These are phyloP conservation scores for Drosophila neocordata DNA, from an alignment of 1,140 invertebrate species.

Conservation along the genomic window DNA sequence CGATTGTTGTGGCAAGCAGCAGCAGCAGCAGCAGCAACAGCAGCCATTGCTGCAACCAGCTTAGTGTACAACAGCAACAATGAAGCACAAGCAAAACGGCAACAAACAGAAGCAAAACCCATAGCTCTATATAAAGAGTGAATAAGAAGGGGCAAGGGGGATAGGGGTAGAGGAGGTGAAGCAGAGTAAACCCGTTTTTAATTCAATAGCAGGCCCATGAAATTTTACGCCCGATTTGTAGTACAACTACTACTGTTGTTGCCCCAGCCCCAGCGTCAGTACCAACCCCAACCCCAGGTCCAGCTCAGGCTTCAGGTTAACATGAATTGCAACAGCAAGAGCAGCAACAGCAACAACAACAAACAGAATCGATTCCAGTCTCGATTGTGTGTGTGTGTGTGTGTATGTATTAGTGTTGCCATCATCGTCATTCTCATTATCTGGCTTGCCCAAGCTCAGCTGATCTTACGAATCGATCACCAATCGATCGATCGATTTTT, in stretches of 20 bases:
- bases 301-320: constrained; percentile 12
- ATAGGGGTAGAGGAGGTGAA: constrained; percentile 18
- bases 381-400: constrained; percentile 23
- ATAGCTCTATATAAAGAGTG: neutral
- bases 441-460: constrained; percentile 54
- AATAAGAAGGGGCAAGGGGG: no score
- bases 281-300: constrained; percentile 20
- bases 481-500: constrained; percentile 35
- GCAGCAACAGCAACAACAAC: constrained; percentile 28
- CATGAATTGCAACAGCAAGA: constrained; percentile 28
- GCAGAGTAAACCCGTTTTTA: constrained; percentile 74
- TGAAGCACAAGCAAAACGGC: constrained; percentile 12
- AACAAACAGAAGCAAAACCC: constrained; percentile 44
- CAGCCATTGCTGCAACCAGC: constrained; percentile 57
- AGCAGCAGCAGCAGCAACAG: constrained; percentile 4
- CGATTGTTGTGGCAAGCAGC: constrained; percentile 5
- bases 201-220: constrained; percentile 82
- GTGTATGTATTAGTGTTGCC: constrained; percentile 38
- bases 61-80: constrained; percentile 9
- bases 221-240: constrained; percentile 82
- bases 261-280: constrained; percentile 31
- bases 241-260: constrained; percentile 79
- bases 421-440: constrained; percentile 11
- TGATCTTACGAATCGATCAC: constrained; percentile 39
- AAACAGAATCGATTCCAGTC: constrained; percentile 29